Conservation (phyloP, 2,113 vertebrate species). For the Rallus limicola region DNA sequence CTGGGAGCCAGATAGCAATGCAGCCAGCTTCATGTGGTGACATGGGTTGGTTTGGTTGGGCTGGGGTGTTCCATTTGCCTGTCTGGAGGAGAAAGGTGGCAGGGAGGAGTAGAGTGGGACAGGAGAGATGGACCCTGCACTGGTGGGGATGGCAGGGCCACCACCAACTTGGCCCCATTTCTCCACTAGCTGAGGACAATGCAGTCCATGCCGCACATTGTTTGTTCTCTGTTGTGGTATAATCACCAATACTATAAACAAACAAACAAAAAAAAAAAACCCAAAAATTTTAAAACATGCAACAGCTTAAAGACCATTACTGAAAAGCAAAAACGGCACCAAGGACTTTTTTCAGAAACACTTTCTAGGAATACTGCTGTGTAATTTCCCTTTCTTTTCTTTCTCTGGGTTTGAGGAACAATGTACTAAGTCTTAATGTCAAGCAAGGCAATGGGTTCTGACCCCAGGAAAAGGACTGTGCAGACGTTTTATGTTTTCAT, state of each 20-base stretch:
- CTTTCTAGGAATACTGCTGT: background rate
- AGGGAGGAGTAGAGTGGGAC: background rate
- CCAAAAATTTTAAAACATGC: background rate
- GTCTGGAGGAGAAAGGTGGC: background rate
- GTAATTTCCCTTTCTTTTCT: background rate
- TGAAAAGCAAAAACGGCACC: background rate
- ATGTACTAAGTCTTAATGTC: background rate
- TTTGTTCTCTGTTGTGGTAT: background rate
- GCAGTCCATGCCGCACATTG: background rate
- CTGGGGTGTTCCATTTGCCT: background rate
- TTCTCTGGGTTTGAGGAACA: background rate
- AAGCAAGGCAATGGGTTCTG: background rate
- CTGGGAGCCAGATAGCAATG: background rate
- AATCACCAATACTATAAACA: background rate
- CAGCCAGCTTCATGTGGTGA: background rate
- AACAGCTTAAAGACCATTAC: background rate
- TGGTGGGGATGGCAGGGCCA: accelerated
- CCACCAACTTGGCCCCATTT: background rate
- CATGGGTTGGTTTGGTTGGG: background rate
- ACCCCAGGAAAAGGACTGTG: background rate
- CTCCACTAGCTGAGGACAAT: background rate
- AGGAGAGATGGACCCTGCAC: background rate
- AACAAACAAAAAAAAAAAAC: background rate
- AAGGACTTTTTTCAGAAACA: background rate
- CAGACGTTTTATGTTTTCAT: background rate